Evolutionary conservation across 1,140 invertebrate genomes (phyloP), one percentile per base, ranked within the genome.

Genomic region (Thalassaphorura encarpata): DNA sequence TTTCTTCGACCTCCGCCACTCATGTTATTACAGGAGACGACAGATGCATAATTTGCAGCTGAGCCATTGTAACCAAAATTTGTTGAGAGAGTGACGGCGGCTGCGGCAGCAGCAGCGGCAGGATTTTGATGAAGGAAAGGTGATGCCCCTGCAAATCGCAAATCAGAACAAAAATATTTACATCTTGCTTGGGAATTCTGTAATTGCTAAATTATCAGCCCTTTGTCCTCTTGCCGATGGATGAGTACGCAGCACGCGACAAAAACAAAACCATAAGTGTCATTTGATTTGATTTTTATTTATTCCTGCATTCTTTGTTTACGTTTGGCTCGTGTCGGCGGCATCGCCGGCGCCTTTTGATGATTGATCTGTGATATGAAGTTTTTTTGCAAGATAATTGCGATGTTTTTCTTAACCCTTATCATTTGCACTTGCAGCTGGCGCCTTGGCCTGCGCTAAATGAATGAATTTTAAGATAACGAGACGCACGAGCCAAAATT

Each of bases 1-100:
- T 93, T 93, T 56, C 87, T 72, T 67, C 89, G 87, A 0, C 75
- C 74, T 28, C 71, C 72, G 16, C 66, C 64, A 31, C 43, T 51
- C 13, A 52, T 59, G 18, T 55, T 43, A 19, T 36, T 62, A 36
- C 61, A 62, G 11, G 54, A 55, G 24, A 58, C 56, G 27, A 62
- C 54, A 26, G 53, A 42, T 15, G 61, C 49, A 29, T 54, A 62
- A 41, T 36, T 60, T 19, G 49, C 36, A 15, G 23, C 50, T 23
- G 19, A 28, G n/a, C 59, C 18, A 11, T 50, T 50, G 48, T 53
- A 63, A 11, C 40, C 40, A 41, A 55, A 54, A 21, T 45, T 52
- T 59, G 33, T 31, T 13, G 39, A 41, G 16, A 24, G 45, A 52
- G 8, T 8, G 6, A 43, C 18, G 8, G 18, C 8, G 41, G 19